These are phyloP conservation scores for Amblyopsis hoosieri DNA, from an alignment of 2,797 vertebrate genomes.

Conservation along the genomic window DNA sequence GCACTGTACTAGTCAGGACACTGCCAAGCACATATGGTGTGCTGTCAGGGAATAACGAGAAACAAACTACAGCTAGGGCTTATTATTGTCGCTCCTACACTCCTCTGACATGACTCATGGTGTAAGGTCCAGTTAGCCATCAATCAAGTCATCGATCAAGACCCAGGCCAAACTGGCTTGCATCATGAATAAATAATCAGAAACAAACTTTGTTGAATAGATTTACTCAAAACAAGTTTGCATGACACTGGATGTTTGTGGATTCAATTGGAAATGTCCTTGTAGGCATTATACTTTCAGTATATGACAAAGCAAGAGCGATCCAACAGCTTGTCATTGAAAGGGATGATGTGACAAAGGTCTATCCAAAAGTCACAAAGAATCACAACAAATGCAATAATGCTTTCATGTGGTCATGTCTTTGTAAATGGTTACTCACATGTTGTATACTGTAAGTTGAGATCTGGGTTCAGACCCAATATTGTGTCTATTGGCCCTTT, in stretches of 20 bases:
- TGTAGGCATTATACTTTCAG: background rate
- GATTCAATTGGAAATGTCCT: constrained; percentile 2
- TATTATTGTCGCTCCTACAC: constrained; percentile 28
- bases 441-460: background rate
- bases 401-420: background rate
- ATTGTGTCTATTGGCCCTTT: constrained; percentile 2
- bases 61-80: constrained; percentile 39
- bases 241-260: background rate
- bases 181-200: background rate
- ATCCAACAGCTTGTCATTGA: background rate
- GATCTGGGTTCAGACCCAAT: constrained; percentile 3
- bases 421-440: constrained; percentile 1
- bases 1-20: constrained; percentile 15
- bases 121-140: constrained; percentile 8
- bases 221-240: background rate
- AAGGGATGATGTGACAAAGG: background rate
- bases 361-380: constrained; percentile 1
- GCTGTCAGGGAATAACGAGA: constrained; percentile 50
- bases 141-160: background rate
- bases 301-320: background rate
- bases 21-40: constrained; percentile 27
- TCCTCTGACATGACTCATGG: constrained; percentile 38
- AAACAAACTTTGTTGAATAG: constrained; percentile 1
- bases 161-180: constrained; percentile 3
- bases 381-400: background rate